Evolutionary conservation across 2,113 vertebrate species (phyloP).

Genomic region (Jaculus jaculus): DNA sequence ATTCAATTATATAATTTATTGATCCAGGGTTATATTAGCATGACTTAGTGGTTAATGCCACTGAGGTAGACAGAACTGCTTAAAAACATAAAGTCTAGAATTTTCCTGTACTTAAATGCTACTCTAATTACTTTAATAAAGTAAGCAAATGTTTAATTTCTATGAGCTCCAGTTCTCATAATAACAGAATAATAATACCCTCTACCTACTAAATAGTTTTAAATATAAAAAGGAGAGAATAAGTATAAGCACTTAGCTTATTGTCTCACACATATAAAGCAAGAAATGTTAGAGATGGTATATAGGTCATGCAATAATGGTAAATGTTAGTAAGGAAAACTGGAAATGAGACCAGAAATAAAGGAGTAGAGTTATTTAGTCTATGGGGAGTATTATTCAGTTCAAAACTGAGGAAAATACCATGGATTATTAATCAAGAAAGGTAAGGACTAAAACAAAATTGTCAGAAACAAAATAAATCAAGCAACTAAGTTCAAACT

Average conservation of each 20-base stretch:
- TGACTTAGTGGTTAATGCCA: neutral
- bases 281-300: neutral
- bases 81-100: neutral
- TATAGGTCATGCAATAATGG: neutral
- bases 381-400: neutral
- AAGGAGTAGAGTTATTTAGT: neutral
- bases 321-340: neutral
- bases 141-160: neutral
- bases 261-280: neutral
- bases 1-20: conserved; percentile 24
- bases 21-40: neutral
- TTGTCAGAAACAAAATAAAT: neutral
- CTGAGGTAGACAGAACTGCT: neutral
- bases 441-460: neutral
- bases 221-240: conserved; percentile 1
- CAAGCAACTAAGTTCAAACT: neutral
- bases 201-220: neutral
- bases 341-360: neutral
- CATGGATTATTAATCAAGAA: neutral
- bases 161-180: neutral
- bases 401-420: neutral
- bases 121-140: neutral
- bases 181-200: neutral
- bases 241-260: neutral
- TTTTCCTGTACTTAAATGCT: neutral